A percentile compares a stretch with the other conserved stretches of the same genome.
phyloP scores from a whole-genome alignment of 2,888 invertebrate species.

The Habroteleia sp. region DNA sequence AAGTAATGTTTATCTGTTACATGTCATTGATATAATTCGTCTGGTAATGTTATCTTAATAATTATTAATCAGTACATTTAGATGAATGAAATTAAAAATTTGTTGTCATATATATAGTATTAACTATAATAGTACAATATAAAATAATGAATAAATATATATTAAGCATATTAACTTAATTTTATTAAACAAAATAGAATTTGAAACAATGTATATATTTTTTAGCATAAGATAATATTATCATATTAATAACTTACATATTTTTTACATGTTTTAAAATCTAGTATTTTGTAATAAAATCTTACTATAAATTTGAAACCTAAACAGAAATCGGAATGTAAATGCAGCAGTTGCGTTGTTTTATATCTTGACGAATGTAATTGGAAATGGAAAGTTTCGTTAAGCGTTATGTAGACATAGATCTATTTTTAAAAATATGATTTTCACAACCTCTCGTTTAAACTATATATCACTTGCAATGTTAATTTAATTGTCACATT shows the following conservation, averaged over 20 bases:
- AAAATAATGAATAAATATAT: too few species aligned
- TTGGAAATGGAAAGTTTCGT: constrained; percentile 13
- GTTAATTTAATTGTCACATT: constrained; percentile 5
- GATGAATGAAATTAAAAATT: background rate
- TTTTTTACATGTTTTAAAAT: too few species aligned
- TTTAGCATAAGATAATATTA: too few species aligned
- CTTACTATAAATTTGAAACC: too few species aligned
- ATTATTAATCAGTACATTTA: constrained; percentile 8
- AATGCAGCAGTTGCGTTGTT: constrained; percentile 30
- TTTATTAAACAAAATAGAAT: too few species aligned
- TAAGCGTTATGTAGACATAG: constrained; percentile 11
- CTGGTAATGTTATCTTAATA: constrained; percentile 1
- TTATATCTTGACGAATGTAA: background rate
- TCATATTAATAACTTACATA: too few species aligned
- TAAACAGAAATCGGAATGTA: constrained; percentile 12
- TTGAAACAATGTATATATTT: too few species aligned
- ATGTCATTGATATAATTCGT: background rate
- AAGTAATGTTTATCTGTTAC: constrained; percentile 17
- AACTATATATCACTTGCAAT: constrained; percentile 15
- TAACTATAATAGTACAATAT: too few species aligned
- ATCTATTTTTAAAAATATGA: constrained; percentile 15
- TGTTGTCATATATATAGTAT: too few species aligned
- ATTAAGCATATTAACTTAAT: too few species aligned
- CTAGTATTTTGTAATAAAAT: too few species aligned
- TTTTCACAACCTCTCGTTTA: constrained; percentile 33